These are phyloP conservation scores for Lynx canadensis DNA, from an alignment of 2,113 vertebrate species.

Conservation along the genomic window DNA sequence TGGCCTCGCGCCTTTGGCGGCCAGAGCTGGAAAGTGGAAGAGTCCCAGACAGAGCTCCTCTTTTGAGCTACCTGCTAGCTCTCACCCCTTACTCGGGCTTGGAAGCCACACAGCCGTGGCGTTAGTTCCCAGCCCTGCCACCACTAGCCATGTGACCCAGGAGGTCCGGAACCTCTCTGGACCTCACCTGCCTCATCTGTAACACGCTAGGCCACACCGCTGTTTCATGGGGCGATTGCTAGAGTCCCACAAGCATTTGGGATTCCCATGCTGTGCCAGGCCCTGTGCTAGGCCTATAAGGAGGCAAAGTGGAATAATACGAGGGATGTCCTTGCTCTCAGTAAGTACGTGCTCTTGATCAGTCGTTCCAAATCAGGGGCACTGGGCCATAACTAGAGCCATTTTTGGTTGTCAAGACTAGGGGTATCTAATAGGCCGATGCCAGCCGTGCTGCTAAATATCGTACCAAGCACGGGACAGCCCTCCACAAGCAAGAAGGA, in stretches of 20 bases:
- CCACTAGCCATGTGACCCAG: not conserved
- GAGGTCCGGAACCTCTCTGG: not conserved
- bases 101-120: rapidly evolving
- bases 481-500: not conserved
- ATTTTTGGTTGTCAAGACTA: not conserved
- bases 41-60: slow-evolving; percentile 9
- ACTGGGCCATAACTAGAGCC: not conserved
- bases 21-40: slow-evolving; percentile 43
- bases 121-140: no score
- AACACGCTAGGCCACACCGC: rapidly evolving
- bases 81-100: rapidly evolving
- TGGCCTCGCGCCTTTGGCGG: slow-evolving; percentile 46
- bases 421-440: rapidly evolving
- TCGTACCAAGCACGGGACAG: not conserved
- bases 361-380: not conserved
- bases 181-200: not conserved
- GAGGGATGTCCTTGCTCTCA: not conserved
- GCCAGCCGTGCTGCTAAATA: rapidly evolving
- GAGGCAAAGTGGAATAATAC: not conserved
- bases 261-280: not conserved
- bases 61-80: not conserved
- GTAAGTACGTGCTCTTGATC: no score
- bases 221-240: not conserved
- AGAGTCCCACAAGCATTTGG: not conserved
- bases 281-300: not conserved